Base-by-base conservation (phyloP, 2,888 invertebrate species). In the Pandemis heparana region DNA sequence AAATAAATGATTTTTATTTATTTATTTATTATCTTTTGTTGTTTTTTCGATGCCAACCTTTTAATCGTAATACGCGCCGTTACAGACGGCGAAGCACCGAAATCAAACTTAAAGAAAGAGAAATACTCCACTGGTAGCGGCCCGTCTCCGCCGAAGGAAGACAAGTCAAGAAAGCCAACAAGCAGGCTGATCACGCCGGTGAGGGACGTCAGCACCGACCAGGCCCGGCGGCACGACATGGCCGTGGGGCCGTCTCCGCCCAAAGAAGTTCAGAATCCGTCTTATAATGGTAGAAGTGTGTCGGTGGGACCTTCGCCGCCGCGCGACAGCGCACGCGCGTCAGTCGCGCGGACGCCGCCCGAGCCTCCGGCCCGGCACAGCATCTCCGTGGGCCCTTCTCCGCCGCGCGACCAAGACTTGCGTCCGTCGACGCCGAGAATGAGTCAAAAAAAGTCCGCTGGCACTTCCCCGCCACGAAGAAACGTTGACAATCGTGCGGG, bases 71-170 rank as follows among this genome's bases (percentile, higher is more conserved):
- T 43, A 43, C 12, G 48, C 32, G 8, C 64, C 41, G 56, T 83
- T 83, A 38, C 83, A 88, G 87, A 84, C 74, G 77, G 79, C 63
- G 81, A 81, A 75, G 83, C 74, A 75, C 39, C 75, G 8, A 83
- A 79, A 76, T 90, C 93, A 79, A 91, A 92, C 67, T 69, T 75
- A 14, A 84, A 81, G 75, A 89, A 85, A 78, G 89, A 90, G 76
- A 87, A 88, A 5, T 78, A 81, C 1, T 96, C 96, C 0, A 96
- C 95, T 3, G 96, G 95, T n/a, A 96, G 96, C 78, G 96, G 96
- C 1, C 94, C 96, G 38, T 96, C 96, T 0, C 96, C 96, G 7
- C 95, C 96, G 1, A 88, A 92, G 75, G 95, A 96, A 76, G 84
- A 82, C 10, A 82, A 77, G 56, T 23, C 74, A n/a, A 83, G 77